Conservation (phyloP, 2,113 vertebrate genomes). For the Paratilapia polleni region DNA sequence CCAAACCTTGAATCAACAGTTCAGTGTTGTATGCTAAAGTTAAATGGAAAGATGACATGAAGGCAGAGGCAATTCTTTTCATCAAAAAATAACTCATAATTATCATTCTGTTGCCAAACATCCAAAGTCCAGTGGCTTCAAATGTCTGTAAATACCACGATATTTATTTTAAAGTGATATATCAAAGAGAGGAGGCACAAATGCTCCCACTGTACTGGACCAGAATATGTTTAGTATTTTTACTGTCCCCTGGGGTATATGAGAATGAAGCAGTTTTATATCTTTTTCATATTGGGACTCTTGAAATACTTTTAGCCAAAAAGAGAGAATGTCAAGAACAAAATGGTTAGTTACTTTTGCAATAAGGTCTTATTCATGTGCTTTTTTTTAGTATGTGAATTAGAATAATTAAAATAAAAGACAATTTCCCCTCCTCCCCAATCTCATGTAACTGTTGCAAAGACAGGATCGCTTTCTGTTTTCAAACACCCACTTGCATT, state of each 20-base stretch:
- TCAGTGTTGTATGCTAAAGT: background rate
- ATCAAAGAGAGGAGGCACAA: background rate
- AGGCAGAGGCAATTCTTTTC: too few species aligned
- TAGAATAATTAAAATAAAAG: background rate
- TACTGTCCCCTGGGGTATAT: background rate
- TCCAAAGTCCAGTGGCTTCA: background rate
- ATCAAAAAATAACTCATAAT: background rate
- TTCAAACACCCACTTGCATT: background rate
- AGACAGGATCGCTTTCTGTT: background rate
- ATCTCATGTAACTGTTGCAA: background rate
- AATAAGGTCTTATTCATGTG: background rate
- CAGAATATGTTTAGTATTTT: constrained; percentile 4
- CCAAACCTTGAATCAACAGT: background rate
- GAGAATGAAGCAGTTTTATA: background rate
- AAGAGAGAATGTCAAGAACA: background rate
- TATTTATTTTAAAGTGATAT: background rate
- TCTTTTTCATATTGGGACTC: background rate
- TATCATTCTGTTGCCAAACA: background rate
- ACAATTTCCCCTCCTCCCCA: background rate
- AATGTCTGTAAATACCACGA: background rate
- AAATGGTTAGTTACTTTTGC: background rate
- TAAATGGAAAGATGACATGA: background rate
- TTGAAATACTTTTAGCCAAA: constrained; percentile 7
- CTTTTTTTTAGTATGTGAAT: background rate
- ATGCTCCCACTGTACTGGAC: background rate